Evolutionary conservation across 2,113 vertebrate species (phyloP).

Genomic region (Puma concolor): DNA sequence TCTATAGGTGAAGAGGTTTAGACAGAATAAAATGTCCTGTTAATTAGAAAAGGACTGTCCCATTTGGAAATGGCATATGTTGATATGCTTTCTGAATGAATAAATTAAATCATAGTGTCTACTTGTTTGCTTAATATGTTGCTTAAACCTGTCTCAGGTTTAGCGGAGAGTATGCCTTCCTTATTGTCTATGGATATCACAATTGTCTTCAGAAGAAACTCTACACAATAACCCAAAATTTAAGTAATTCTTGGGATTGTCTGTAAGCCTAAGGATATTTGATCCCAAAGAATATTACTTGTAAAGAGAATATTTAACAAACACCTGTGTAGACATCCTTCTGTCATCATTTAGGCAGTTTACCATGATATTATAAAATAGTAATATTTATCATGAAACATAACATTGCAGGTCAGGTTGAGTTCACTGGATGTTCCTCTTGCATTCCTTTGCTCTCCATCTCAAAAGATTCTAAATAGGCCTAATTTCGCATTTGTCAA

Average conservation of each 20-base stretch:
- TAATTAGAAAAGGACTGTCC: neutral
- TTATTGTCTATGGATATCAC: neutral
- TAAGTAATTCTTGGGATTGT: neutral
- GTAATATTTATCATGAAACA: neutral
- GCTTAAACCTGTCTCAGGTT: neutral
- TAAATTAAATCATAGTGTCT: neutral
- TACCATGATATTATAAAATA: neutral
- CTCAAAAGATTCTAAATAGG: neutral
- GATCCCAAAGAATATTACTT: neutral
- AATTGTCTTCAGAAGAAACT: neutral
- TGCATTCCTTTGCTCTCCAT: neutral
- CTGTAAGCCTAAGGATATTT: neutral
- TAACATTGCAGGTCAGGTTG: neutral
- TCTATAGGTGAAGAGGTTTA: neutral
- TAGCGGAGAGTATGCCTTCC: neutral
- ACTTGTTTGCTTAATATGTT: neutral
- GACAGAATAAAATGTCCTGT: constrained; percentile 34
- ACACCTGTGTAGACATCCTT: neutral
- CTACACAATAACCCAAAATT: neutral
- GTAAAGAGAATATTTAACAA: neutral
- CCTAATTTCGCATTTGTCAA: neutral
- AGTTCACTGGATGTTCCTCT: neutral
- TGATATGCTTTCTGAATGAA: neutral
- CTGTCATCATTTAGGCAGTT: neutral
- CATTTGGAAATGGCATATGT: neutral